Evolutionary conservation across 2,888 invertebrate genomes (phyloP).

Genomic region (Blastobasis lacticolella): DNA sequence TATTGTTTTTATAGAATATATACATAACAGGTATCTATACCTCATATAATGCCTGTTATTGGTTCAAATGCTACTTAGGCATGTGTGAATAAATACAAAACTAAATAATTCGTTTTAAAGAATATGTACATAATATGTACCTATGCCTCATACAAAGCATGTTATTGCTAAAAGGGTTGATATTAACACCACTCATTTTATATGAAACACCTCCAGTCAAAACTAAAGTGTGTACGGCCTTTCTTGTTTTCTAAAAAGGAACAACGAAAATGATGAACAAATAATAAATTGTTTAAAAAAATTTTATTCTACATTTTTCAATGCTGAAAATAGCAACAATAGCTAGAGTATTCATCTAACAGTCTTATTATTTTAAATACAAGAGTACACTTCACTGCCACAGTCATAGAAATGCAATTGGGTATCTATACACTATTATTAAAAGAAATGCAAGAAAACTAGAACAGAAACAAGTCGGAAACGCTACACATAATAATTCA

Average conservation of each 20-base stretch:
- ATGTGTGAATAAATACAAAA: too few relatives aligned
- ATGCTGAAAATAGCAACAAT: conserved; percentile 51
- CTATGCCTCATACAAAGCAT: too few relatives aligned
- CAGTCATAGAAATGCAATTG: conserved; percentile 57
- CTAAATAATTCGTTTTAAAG: too few relatives aligned
- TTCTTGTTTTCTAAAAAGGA: background rate
- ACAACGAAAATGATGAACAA: conserved; percentile 12
- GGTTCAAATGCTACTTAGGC: too few relatives aligned
- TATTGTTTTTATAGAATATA: too few relatives aligned
- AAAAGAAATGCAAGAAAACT: conserved; percentile 42
- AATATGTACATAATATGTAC: too few relatives aligned
- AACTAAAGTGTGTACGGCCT: too few relatives aligned
- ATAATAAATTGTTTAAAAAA: conserved; percentile 28
- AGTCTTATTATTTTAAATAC: conserved; percentile 64
- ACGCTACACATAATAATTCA: conserved; percentile 17
- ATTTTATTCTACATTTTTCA: conserved; percentile 53
- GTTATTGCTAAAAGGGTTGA: too few relatives aligned
- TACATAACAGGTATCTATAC: too few relatives aligned
- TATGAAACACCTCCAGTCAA: too few relatives aligned
- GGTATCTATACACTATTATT: conserved; percentile 26
- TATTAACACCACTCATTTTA: too few relatives aligned
- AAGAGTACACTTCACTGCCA: conserved; percentile 62
- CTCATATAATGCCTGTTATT: too few relatives aligned
- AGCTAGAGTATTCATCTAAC: conserved; percentile 69
- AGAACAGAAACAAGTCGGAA: background rate